Conservation (phyloP, 2,797 vertebrate species). For the Agapornis canus region DNA sequence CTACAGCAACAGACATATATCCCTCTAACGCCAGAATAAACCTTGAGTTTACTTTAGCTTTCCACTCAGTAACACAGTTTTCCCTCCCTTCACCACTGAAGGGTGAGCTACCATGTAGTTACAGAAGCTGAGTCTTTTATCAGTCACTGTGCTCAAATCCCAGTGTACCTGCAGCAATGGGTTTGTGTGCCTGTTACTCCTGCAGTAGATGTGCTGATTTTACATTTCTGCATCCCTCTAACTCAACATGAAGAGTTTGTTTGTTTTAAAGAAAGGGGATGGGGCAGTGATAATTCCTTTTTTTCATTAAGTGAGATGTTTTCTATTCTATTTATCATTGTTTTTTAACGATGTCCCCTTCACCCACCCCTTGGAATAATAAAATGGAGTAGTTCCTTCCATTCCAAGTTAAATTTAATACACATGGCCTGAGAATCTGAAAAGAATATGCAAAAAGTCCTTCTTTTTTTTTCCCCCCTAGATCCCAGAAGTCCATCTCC, state of each 20-base stretch:
- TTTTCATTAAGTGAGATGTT: not conserved
- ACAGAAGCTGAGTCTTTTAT: not conserved
- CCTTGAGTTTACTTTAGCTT: not conserved
- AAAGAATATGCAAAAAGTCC: not conserved
- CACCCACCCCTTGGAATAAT: not conserved
- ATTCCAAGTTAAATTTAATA: not conserved
- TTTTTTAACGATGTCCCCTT: not conserved
- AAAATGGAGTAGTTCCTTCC: not conserved
- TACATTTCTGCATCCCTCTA: not conserved
- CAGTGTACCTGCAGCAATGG: not conserved
- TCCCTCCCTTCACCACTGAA: not conserved
- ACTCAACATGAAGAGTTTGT: not conserved
- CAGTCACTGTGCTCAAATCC: not conserved
- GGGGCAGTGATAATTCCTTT: not conserved
- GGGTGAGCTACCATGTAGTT: not conserved
- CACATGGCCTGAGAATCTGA: not conserved
- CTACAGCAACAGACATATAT: not conserved
- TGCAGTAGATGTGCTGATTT: not conserved
- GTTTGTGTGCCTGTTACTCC: not conserved
- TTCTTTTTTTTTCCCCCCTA: rapidly evolving
- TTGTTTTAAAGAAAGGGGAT: not conserved
- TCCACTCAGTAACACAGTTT: not conserved
- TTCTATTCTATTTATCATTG: not conserved
- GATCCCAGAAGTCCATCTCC: not conserved
- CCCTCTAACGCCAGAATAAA: not conserved